Base-by-base conservation (phyloP, 2,888 invertebrate genomes). In the Amblyteles armatorius region DNA sequence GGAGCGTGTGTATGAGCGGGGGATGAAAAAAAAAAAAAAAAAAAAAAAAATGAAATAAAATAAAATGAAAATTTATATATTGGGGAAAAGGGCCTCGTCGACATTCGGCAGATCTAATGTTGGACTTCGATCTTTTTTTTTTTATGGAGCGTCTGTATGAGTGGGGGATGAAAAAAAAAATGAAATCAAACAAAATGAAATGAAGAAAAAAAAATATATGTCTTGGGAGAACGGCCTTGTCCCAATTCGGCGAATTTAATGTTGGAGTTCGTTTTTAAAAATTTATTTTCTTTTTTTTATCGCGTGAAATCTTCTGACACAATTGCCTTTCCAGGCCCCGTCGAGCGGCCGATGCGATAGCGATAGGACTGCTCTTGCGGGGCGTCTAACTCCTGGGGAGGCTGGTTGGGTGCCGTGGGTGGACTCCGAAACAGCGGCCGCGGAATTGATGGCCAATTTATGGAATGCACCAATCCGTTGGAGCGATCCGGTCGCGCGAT, bases 381-480 rank as follows among this genome's bases (percentile, higher is more conserved):
- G 11, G 11, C 26, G 6, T 63, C 44, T 44, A 65, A 16, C 40
- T 13, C 50, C 5, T 40, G 4, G 26, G 44, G 26, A 26, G 74
- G 63, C 11, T 74, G 55, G 55, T 55, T 19, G 76, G 73, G 11
- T 87, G 84, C 78, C 78, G 74, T 69, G 85, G 72, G 3, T 26
- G 57, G 77, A 57, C 26, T 11, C 26, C 81, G 84, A 79, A 79
- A 84, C 79, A 80, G 82, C 84, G 82, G 77, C 83, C 82, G 88
- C 88, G 86, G 88, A 88, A 88, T 85, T 83, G 85, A 85, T 85
- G 88, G 87, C 82, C 89, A 88, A 90, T 90, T 90, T 89, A 88
- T 90, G 84, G 86, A 88, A 90, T 88, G 86, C 88, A 88, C 88
- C 89, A 83, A 89, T 83, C 84, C 89, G 87, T 88, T 88, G 88